Evolutionary conservation across 92 coral and sea anemone species (phyloP).

Genomic region (Epizoanthus illoricatus): DNA sequence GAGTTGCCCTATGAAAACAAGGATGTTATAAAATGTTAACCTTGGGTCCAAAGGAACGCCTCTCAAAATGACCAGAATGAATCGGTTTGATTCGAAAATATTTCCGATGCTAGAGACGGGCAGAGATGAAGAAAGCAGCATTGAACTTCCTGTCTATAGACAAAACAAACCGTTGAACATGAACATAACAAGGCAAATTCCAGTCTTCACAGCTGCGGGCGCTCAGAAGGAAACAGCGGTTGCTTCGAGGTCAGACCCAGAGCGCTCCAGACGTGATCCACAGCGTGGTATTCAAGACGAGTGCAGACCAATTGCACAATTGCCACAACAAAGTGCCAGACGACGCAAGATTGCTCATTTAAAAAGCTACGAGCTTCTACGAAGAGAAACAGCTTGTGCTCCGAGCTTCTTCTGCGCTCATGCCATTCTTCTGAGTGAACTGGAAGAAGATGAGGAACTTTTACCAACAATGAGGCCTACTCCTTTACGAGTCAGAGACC

Average conservation of each 20-base stretch:
- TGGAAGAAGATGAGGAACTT: background rate
- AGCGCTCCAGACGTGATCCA: slow-evolving; percentile 3
- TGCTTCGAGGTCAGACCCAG: background rate
- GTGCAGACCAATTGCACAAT: background rate
- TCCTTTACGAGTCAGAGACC: slow-evolving; percentile 43
- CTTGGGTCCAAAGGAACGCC: too few species aligned
- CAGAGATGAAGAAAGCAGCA: background rate
- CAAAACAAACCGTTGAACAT: background rate
- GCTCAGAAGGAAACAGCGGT: background rate
- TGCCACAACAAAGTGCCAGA: slow-evolving; percentile 23
- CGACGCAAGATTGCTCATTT: slow-evolving; percentile 12
- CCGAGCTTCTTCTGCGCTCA: background rate
- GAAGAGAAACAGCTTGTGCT: background rate
- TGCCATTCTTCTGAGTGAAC: background rate
- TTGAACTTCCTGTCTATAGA: background rate
- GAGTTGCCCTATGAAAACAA: too few species aligned
- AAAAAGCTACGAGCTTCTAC: slow-evolving; percentile 5
- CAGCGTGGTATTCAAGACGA: slow-evolving; percentile 20
- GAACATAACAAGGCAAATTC: background rate
- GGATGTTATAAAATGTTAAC: too few species aligned
- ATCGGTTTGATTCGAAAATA: too few species aligned
- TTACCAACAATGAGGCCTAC: background rate
- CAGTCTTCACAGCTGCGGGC: background rate
- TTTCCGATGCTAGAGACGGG: too few species aligned
- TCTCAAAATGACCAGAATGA: too few species aligned